A percentile compares a stretch with the other conserved stretches of the same genome.
These are phyloP conservation scores for Arctia plantaginis DNA, from an alignment of 2,888 invertebrate species.

Conservation along the genomic window DNA sequence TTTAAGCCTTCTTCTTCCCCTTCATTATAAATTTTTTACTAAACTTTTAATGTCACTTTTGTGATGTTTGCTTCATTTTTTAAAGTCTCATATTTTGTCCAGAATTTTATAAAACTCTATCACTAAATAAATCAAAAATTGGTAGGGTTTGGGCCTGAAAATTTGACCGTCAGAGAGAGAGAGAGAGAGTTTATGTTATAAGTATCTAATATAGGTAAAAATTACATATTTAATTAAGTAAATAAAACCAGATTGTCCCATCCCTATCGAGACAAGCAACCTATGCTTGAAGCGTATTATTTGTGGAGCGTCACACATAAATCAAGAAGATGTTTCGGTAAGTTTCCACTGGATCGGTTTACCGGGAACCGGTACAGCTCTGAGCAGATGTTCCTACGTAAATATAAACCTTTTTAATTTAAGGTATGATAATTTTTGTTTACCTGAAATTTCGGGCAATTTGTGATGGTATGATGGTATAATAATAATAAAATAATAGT, in stretches of 20 bases:
- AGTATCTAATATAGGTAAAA: too few species aligned
- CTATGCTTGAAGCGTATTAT: slow-evolving; percentile 48
- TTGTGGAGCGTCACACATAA: slow-evolving; percentile 40
- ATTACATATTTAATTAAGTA: too few species aligned
- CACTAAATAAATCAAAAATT: not conserved
- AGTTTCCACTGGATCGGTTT: slow-evolving; percentile 42
- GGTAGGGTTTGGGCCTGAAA: too few species aligned
- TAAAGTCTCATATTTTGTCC: too few species aligned
- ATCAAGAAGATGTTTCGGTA: slow-evolving; percentile 48
- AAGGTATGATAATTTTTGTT: not conserved
- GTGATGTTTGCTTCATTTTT: not conserved
- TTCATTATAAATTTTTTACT: too few species aligned
- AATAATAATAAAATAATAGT: too few species aligned
- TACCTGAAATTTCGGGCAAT: not conserved
- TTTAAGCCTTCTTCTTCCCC: not conserved
- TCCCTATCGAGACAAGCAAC: slow-evolving; percentile 32
- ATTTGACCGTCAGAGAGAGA: too few species aligned
- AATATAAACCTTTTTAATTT: slow-evolving; percentile 1
- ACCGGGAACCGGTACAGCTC: slow-evolving; percentile 12
- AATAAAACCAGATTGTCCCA: too few species aligned
- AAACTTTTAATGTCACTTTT: too few species aligned
- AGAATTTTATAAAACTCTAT: not conserved
- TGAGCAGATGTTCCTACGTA: slow-evolving; percentile 22
- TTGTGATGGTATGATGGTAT: too few species aligned
- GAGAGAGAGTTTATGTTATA: too few species aligned